phyloP scores from a whole-genome alignment of 2,888 invertebrate species.

The Chymomyza fuscimana region DNA sequence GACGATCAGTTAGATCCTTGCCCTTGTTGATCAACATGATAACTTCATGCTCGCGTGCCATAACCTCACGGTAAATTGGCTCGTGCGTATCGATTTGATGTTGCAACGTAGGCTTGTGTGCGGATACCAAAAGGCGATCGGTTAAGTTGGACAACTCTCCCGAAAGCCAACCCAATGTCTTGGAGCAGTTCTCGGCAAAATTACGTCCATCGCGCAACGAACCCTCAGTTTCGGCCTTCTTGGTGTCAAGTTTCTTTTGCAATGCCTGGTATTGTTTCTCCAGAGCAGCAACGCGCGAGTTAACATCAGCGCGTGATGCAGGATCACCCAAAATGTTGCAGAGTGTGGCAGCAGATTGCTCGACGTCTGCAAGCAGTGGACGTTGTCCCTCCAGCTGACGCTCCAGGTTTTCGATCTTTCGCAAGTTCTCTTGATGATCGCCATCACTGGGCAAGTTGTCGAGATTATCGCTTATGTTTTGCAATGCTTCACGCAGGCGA shows the following conservation, averaged over 20 bases:
- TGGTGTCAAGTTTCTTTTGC: conserved; percentile 93
- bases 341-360: conserved; percentile 93
- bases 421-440: conserved; percentile 91
- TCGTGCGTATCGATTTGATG: conserved; percentile 94
- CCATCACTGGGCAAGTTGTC: conserved; percentile 90
- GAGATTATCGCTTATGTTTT: conserved; percentile 91
- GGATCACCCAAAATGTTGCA: conserved; percentile 94
- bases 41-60: conserved; percentile 94
- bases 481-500: conserved; percentile 91
- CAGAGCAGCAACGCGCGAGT: conserved; percentile 91
- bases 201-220: conserved; percentile 92
- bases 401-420: conserved; percentile 92
- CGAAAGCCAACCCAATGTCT: conserved; percentile 93
- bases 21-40: conserved; percentile 97
- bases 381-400: conserved; percentile 93
- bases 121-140: conserved; percentile 91
- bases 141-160: conserved; percentile 88
- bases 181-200: conserved; percentile 92
- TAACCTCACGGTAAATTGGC: conserved; percentile 92
- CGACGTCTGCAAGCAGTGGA: conserved; percentile 91
- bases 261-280: conserved; percentile 92
- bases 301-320: conserved; percentile 93
- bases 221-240: conserved; percentile 94
- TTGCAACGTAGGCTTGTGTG: conserved; percentile 89
- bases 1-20: conserved; percentile 83